A percentile compares a stretch with the other conserved stretches of the same genome.
These are phyloP conservation scores for Sclerurus mexicanus DNA, from an alignment of 2,113 vertebrate species.

Conservation along the genomic window DNA sequence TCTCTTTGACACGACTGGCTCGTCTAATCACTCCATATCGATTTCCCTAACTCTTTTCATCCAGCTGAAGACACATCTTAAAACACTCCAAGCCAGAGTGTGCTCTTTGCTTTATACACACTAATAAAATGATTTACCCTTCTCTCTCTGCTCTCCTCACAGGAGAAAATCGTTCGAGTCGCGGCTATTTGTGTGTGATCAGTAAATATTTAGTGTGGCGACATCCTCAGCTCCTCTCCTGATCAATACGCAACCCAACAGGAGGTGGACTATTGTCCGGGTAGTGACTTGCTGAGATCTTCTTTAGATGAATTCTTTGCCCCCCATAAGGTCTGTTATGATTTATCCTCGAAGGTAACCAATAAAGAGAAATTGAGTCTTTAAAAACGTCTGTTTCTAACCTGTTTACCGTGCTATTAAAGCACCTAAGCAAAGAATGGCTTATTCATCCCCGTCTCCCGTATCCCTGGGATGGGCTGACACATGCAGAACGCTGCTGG, in stretches of 20 bases:
- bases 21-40: conserved; percentile 85
- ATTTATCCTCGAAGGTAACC: conserved; percentile 66
- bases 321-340: conserved; percentile 36
- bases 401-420: conserved; percentile 70
- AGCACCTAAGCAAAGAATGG: conserved; percentile 41
- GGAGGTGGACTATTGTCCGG: conserved; percentile 81
- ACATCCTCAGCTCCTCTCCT: conserved; percentile 86
- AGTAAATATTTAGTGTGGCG: conserved; percentile 98
- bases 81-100: conserved; percentile 82
- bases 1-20: conserved; percentile 76
- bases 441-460: background rate
- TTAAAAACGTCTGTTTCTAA: conserved; percentile 68
- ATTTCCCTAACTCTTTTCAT: conserved; percentile 90
- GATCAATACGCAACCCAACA: conserved; percentile 89
- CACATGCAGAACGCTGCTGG: conserved; percentile 2
- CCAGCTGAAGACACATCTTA: conserved; percentile 89
- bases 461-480: background rate
- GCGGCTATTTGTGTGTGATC: conserved; percentile 93
- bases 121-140: conserved; percentile 94
- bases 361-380: conserved; percentile 28
- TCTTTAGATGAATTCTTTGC: conserved; percentile 68
- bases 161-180: conserved; percentile 89
- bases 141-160: conserved; percentile 79
- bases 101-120: conserved; percentile 91
- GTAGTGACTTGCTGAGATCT: conserved; percentile 74